Evolutionary conservation across 2,797 vertebrate genomes (phyloP).

Genomic region (Cetoscarus ocellatus): DNA sequence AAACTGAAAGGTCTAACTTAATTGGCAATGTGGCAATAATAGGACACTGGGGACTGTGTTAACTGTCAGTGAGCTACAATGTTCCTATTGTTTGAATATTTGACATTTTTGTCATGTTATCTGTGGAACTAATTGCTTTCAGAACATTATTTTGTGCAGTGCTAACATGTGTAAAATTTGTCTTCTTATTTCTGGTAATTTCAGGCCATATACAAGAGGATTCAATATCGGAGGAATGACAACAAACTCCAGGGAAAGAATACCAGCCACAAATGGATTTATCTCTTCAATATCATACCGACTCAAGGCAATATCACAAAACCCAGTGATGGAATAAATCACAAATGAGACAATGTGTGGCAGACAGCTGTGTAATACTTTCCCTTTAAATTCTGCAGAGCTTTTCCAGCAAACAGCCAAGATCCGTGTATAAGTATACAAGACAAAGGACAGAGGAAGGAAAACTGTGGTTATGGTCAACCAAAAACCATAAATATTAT

Average conservation of each 20-base stretch:
- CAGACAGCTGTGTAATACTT: constrained; percentile 62
- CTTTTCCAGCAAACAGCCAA: constrained; percentile 46
- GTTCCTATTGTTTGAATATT: neutral
- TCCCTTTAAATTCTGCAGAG: constrained; percentile 56
- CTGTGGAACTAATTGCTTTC: neutral
- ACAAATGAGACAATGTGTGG: constrained; percentile 65
- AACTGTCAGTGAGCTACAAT: neutral
- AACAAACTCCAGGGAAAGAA: constrained; percentile 74
- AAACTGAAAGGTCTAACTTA: too few species aligned
- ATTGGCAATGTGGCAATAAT: too few species aligned
- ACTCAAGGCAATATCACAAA: constrained; percentile 63
- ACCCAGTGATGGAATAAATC: constrained; percentile 44
- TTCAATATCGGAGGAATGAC: constrained; percentile 73
- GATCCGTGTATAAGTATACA: constrained; percentile 64
- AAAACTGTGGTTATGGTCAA: constrained; percentile 18
- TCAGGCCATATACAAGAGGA: constrained; percentile 72
- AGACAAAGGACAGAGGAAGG: constrained; percentile 50
- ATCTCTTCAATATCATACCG: constrained; percentile 39
- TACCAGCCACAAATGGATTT: constrained; percentile 54
- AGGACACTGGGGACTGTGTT: too few species aligned
- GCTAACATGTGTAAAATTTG: constrained; percentile 41
- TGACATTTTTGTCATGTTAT: neutral
- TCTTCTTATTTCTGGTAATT: constrained; percentile 67
- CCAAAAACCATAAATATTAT: constrained; percentile 45
- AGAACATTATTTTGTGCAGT: neutral